Conservation (phyloP, 2,797 vertebrate species). For the Anguilla obscura region DNA sequence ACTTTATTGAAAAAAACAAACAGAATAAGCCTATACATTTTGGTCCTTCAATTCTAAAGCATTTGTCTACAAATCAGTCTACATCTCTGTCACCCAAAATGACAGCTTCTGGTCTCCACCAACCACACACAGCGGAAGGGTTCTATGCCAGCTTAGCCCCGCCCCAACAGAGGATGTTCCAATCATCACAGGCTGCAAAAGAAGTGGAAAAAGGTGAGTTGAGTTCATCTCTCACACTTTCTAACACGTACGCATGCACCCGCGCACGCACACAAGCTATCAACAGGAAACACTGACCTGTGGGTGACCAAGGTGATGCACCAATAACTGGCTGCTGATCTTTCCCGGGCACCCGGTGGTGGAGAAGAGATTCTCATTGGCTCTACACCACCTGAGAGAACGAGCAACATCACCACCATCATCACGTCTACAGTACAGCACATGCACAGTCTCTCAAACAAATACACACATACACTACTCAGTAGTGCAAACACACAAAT, state of each 20-base stretch:
- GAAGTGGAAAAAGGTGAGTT: slow-evolving; percentile 35
- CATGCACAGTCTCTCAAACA: not conserved
- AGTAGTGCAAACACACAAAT: not conserved
- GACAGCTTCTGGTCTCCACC: slow-evolving; percentile 90
- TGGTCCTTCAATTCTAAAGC: slow-evolving; percentile 10
- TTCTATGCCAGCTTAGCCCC: slow-evolving; percentile 93
- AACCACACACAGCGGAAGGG: slow-evolving; percentile 86
- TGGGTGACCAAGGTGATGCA: slow-evolving; percentile 93
- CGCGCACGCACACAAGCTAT: not conserved
- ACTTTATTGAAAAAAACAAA: slow-evolving; percentile 37
- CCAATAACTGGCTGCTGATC: slow-evolving; percentile 83
- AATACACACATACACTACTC: not conserved
- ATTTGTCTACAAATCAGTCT: slow-evolving; percentile 45
- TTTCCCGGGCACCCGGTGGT: slow-evolving; percentile 96
- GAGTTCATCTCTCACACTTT: not conserved
- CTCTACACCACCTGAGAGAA: slow-evolving; percentile 83
- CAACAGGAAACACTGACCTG: slow-evolving; percentile 75
- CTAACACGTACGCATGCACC: not conserved
- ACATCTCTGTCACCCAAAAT: slow-evolving; percentile 98
- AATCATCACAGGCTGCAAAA: slow-evolving; percentile 82
- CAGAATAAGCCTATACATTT: slow-evolving; percentile 50
- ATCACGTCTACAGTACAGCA: not conserved
- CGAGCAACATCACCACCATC: not conserved
- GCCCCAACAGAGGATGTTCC: slow-evolving; percentile 85
- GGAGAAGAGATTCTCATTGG: slow-evolving; percentile 91